Evolutionary conservation across 2,888 invertebrate species (phyloP).

Genomic region (Neria commutata): DNA sequence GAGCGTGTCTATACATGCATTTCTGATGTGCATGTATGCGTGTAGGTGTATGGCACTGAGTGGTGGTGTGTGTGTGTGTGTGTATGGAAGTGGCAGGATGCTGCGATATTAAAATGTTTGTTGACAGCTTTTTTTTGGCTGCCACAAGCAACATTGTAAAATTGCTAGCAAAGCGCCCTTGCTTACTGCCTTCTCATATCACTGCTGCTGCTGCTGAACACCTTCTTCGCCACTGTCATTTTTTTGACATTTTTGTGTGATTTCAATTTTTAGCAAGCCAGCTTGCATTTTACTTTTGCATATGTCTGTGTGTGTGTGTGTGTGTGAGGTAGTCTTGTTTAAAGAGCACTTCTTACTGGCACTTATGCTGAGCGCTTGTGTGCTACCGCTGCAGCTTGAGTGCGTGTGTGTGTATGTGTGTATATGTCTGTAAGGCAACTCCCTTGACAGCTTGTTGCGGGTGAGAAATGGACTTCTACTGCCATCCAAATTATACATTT

Average conservation of each 20-base stretch:
- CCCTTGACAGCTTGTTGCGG: too few species aligned
- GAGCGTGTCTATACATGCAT: too few species aligned
- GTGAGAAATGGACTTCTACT: too few species aligned
- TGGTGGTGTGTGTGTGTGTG: too few species aligned
- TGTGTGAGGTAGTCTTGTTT: conserved; percentile 7
- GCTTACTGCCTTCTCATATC: too few species aligned
- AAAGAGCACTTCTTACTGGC: background rate
- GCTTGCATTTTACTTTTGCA: too few species aligned
- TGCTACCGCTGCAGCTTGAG: conserved; percentile 24
- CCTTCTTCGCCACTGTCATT: too few species aligned
- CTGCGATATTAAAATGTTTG: conserved; percentile 48
- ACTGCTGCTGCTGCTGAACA: too few species aligned
- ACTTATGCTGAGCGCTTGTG: conserved; percentile 21
- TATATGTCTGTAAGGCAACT: background rate
- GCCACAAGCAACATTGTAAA: background rate
- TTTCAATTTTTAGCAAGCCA: conserved; percentile 1
- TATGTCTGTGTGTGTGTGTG: background rate
- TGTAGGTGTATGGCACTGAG: too few species aligned
- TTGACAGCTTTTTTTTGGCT: conserved; percentile 44
- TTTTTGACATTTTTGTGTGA: too few species aligned
- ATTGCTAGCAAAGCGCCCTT: background rate
- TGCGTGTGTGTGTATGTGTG: background rate
- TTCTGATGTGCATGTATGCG: too few species aligned
- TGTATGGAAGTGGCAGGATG: background rate
- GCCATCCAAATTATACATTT: too few species aligned